Conservation (phyloP, 1,140 invertebrate genomes). For the Drosophila serrata region DNA sequence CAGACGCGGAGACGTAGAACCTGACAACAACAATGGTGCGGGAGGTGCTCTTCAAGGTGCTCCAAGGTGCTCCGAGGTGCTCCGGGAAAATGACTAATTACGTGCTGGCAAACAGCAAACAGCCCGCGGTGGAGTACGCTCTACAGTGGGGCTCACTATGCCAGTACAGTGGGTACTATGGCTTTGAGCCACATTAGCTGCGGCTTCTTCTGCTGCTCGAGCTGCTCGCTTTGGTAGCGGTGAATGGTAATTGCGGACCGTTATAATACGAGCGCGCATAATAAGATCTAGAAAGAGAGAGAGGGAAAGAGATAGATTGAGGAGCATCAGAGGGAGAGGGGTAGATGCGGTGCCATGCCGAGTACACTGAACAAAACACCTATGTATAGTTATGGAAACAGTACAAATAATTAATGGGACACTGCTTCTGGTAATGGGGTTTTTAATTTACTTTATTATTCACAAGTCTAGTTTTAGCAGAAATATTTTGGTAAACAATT, state of each 20-base stretch:
- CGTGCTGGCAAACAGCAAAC: slow-evolving; percentile 30
- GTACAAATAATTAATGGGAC: not conserved
- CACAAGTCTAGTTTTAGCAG: not conserved
- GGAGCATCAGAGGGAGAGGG: not conserved
- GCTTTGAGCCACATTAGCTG: slow-evolving; percentile 65
- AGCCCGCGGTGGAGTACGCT: not conserved
- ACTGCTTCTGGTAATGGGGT: not conserved
- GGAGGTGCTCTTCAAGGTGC: slow-evolving; percentile 12
- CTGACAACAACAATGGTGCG: slow-evolving; percentile 45
- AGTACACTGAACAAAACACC: slow-evolving; percentile 7
- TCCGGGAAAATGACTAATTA: slow-evolving; percentile 79
- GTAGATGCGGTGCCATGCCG: not conserved
- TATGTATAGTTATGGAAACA: not conserved
- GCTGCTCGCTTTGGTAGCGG: slow-evolving; percentile 66
- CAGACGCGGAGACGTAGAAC: slow-evolving; percentile 5
- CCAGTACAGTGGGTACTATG: slow-evolving; percentile 3
- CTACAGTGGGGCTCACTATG: slow-evolving; percentile 1
- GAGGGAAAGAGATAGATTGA: not conserved
- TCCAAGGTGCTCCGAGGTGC: slow-evolving; percentile 10
- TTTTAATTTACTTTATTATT: too few species aligned
- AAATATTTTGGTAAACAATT: not conserved
- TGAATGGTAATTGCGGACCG: slow-evolving; percentile 81
- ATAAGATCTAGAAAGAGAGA: slow-evolving; percentile 58
- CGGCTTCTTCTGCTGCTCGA: slow-evolving; percentile 43
- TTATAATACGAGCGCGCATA: slow-evolving; percentile 80